Conservation (phyloP, 2,113 vertebrate genomes). For the Drymodes brunneopygia region DNA sequence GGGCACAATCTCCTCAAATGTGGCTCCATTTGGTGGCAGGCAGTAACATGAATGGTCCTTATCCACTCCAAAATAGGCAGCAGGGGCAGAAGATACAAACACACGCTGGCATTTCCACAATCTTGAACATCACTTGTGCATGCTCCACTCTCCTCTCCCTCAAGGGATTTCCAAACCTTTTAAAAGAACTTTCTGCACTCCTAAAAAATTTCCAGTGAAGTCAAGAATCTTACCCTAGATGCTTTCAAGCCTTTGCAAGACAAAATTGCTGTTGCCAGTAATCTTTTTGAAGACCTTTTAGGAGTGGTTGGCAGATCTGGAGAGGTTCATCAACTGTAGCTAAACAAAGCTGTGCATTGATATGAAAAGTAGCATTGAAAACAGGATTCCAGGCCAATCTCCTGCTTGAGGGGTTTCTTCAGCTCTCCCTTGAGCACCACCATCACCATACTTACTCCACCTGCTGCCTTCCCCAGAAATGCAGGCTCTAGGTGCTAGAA, state of each 20-base stretch:
- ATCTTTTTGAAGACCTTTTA: background rate
- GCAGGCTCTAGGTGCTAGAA: background rate
- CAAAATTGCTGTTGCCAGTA: background rate
- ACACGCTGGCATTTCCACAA: background rate
- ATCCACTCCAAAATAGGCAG: background rate
- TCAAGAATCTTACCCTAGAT: background rate
- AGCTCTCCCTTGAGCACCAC: background rate
- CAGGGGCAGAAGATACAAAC: background rate
- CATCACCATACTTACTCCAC: constrained; percentile 19
- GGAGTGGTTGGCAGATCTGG: background rate
- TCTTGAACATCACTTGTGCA: background rate
- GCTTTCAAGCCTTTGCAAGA: background rate
- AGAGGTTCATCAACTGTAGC: background rate
- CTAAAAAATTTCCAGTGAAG: background rate
- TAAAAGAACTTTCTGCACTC: background rate
- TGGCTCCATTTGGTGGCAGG: background rate
- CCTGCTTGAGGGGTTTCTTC: background rate
- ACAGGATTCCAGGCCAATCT: background rate
- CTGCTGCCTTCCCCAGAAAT: background rate
- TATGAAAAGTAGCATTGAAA: background rate
- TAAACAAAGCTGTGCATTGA: background rate
- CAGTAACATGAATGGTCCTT: background rate
- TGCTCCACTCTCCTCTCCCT: background rate
- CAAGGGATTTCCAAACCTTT: background rate
- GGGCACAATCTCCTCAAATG: background rate